Evolutionary conservation across 2,113 vertebrate species (phyloP).

Genomic region (Hydrolagus affinis): DNA sequence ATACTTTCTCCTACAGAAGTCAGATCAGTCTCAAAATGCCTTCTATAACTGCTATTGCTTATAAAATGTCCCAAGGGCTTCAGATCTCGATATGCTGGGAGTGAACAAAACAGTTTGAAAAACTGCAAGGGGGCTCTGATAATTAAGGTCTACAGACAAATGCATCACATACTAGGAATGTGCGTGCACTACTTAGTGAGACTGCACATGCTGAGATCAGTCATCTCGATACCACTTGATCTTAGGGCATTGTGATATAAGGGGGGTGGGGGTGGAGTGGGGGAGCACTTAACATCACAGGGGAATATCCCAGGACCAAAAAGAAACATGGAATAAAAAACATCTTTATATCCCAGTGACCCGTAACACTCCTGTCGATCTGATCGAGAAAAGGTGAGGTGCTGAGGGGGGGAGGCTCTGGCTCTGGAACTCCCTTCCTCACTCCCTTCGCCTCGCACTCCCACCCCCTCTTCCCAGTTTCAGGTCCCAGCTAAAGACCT

Average conservation of each 20-base stretch:
- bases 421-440: neutral
- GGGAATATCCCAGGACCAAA: neutral
- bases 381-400: neutral
- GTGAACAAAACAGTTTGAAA: slow-evolving; percentile 7
- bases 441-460: too few relatives aligned
- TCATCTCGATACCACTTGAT: neutral
- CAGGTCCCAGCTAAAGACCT: too few relatives aligned
- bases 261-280: neutral
- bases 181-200: slow-evolving; percentile 22
- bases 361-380: neutral
- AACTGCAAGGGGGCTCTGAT: slow-evolving; percentile 7
- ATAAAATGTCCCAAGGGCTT: neutral
- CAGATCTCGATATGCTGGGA: neutral
- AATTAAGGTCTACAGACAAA: slow-evolving; percentile 29
- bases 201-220: slow-evolving; percentile 18
- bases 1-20: neutral
- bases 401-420: neutral
- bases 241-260: too few relatives aligned
- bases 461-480: too few relatives aligned
- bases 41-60: neutral
- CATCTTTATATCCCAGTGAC: neutral
- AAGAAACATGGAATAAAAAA: neutral
- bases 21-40: neutral
- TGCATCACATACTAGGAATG: slow-evolving; percentile 30
- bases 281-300: slow-evolving; percentile 6